Evolutionary conservation across 2,797 vertebrate genomes (phyloP), one percentile per base, ranked within the genome.

Genomic region (Heterohyrax brucei): DNA sequence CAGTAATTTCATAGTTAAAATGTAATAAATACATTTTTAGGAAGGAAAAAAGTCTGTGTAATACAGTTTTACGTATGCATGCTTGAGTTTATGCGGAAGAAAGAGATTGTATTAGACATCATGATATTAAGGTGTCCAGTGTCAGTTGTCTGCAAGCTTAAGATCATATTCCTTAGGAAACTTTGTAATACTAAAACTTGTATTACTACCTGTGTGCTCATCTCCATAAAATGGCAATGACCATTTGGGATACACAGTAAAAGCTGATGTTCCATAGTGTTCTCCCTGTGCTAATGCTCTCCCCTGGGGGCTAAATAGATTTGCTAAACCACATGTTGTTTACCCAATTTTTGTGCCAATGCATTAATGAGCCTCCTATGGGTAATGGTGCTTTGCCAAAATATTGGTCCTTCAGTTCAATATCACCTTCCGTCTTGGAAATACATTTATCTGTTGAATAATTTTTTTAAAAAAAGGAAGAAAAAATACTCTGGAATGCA

Each of bases 281-380:
- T 95, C 64, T 96, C 82, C 92, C 84, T 61, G 48, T 64, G 59
- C 75, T 90, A 48, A 86, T 78, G 30, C 56, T 59, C 50, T 97
- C 22, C 70, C 90, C 92, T 70, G 46, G 61, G 85, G 90, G 33
- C 84, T 93, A 93, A 86, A 94, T 44, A 68, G 64, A 93, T 95
- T 96, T 95, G 73, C 56, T 92, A 92, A 95, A 88, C 89, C 86
- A 94, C 92, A 95, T 95, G 94, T 93, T 97, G 82, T 93, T 95
- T 95, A 96, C 61, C 68, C n/a, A 92, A 28, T 83, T 94, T 95
- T 92, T 95, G 61, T 94, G 91, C 95, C 92, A 96, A 91, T 94
- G 48, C 61, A 94, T 95, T 97, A 91, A 95, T 89, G 93, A 96
- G 77, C 83, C 30, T 95, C 83, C 79, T 81, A 70, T 95, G 94